Percentiles rank a stretch among this genome's conserved stretches.
Conservation (phyloP, 2,113 vertebrate species). For the Cheirogaleus medius region DNA sequence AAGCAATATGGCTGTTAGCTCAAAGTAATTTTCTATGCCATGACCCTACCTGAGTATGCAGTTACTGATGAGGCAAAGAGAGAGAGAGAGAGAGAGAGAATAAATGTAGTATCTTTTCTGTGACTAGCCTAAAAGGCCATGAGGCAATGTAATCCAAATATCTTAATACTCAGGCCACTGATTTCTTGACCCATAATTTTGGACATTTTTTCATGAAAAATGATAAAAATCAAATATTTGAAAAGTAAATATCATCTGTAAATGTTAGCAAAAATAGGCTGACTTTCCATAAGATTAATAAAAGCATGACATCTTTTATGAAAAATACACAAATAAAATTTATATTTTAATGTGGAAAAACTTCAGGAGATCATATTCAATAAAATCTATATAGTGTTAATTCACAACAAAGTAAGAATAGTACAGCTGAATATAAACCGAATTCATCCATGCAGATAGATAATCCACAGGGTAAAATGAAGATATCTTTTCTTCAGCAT, state of each 20-base stretch:
- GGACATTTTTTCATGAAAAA: not conserved
- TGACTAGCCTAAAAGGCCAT: not conserved
- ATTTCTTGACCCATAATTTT: not conserved
- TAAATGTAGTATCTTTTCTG: not conserved
- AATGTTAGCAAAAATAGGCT: slow-evolving; percentile 34
- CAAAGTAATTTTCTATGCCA: not conserved
- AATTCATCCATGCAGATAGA: slow-evolving; percentile 23
- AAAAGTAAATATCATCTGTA: not conserved
- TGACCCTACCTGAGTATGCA: not conserved
- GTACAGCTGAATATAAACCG: slow-evolving; percentile 29
- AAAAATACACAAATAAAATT: not conserved
- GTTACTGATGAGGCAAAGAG: not conserved
- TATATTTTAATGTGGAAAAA: slow-evolving; percentile 1
- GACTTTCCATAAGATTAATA: slow-evolving; percentile 1
- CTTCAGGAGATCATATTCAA: not conserved
- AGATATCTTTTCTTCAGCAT: not conserved
- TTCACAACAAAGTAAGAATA: slow-evolving; percentile 16
- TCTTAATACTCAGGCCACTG: not conserved
- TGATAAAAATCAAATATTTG: not conserved
- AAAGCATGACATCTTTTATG: not conserved
- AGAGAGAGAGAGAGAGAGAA: not conserved
- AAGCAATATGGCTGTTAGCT: not conserved
- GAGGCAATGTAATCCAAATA: not conserved
- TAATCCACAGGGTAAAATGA: not conserved
- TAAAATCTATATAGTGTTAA: not conserved